Evolutionary conservation across 2,113 vertebrate species (phyloP).

Genomic region (Silurus glanis): DNA sequence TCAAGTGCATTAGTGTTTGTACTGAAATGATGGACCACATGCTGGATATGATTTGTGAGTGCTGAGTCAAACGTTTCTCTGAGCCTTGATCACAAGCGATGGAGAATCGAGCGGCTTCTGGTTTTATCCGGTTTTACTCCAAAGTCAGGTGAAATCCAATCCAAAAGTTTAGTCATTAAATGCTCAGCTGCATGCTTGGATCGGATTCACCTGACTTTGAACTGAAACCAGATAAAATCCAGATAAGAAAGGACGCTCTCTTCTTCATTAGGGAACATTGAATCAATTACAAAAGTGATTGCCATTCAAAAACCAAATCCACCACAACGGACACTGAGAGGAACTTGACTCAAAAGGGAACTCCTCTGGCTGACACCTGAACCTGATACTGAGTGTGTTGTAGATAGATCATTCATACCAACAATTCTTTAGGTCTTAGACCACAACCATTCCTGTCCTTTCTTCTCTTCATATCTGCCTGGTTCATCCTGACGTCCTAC

Average conservation of each 20-base stretch:
- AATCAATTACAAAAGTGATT: background rate
- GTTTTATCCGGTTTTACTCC: background rate
- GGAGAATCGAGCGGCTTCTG: background rate
- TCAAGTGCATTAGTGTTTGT: slow-evolving; percentile 3
- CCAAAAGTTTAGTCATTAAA: no score
- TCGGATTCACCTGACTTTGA: no score
- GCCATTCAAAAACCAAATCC: background rate
- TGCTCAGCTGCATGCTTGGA: no score
- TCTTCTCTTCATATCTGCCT: no score
- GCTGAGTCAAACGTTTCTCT: slow-evolving; percentile 7
- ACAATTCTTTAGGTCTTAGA: background rate
- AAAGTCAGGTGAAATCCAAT: background rate
- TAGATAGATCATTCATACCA: background rate
- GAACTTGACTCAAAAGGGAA: background rate
- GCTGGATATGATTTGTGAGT: background rate
- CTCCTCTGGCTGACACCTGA: background rate
- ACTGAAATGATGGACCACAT: slow-evolving; percentile 35
- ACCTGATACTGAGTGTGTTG: background rate
- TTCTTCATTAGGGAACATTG: no score
- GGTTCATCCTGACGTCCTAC: no score
- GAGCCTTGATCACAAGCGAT: background rate
- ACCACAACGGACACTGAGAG: background rate
- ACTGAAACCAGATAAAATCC: no score
- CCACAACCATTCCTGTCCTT: no score
- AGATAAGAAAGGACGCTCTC: no score